Conservation (phyloP, 2,888 invertebrate genomes). For the Epinotia brunnichana region DNA sequence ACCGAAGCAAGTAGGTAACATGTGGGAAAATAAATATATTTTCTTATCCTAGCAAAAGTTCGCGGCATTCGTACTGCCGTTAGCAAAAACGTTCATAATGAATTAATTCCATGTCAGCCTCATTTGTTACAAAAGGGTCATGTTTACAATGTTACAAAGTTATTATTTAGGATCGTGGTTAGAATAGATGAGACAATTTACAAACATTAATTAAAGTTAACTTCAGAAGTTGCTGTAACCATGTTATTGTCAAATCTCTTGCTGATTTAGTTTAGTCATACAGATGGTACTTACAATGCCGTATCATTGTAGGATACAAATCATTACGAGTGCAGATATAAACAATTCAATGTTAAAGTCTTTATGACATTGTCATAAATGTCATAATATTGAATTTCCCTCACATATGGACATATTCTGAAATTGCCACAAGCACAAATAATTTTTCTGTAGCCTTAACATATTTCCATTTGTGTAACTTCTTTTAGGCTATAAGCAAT, state of each 20-base stretch:
- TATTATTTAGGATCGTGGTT: background rate
- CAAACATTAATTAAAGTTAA: background rate
- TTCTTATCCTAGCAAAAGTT: constrained; percentile 18
- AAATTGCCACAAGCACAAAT: too few species aligned
- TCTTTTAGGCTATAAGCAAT: too few species aligned
- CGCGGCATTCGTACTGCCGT: background rate
- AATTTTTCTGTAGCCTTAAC: too few species aligned
- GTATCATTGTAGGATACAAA: background rate
- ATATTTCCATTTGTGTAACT: too few species aligned
- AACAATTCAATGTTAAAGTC: too few species aligned
- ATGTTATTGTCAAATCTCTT: background rate
- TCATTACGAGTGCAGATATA: background rate
- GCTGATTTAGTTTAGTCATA: background rate
- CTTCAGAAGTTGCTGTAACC: background rate
- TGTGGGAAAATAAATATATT: constrained; percentile 29
- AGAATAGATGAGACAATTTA: background rate
- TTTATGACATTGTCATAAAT: too few species aligned
- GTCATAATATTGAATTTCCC: too few species aligned
- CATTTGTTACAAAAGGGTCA: constrained; percentile 23
- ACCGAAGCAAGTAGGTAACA: constrained; percentile 19
- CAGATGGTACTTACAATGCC: background rate
- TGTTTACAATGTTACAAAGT: constrained; percentile 15
- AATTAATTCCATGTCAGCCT: background rate
- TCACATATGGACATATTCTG: too few species aligned
- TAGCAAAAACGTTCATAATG: constrained; percentile 11